Conservation (phyloP, 2,888 invertebrate species). For the Elgonia sp. region DNA sequence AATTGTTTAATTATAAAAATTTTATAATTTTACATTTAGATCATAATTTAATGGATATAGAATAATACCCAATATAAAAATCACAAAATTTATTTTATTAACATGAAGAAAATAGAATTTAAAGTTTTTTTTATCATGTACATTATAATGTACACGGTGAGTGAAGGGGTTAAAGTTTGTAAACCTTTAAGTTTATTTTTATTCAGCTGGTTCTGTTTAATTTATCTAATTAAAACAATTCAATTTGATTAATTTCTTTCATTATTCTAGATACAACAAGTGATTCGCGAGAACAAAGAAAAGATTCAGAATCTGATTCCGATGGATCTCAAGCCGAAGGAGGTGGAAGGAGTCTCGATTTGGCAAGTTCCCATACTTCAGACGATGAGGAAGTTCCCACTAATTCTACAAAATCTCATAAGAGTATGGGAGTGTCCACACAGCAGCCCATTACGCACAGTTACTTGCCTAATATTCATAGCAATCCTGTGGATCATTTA, state of each 20-base stretch:
- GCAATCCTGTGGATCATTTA: conserved; percentile 84
- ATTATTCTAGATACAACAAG: conserved; percentile 72
- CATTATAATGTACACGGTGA: no score
- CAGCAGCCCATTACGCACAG: conserved; percentile 84
- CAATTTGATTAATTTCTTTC: not conserved
- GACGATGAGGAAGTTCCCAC: conserved; percentile 91
- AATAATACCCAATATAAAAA: no score
- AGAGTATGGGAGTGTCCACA: conserved; percentile 85
- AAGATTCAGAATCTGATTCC: conserved; percentile 93
- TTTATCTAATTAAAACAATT: not conserved
- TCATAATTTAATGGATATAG: no score
- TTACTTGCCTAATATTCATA: conserved; percentile 89
- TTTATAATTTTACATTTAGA: no score
- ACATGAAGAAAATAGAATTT: no score
- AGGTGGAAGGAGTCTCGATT: conserved; percentile 93
- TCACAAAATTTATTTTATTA: no score
- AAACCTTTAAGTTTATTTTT: no score
- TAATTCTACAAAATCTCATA: conserved; percentile 85
- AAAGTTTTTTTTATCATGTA: no score
- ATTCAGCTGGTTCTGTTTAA: no score
- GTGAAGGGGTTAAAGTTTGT: no score
- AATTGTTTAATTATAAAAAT: no score
- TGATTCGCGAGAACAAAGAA: conserved; percentile 87
- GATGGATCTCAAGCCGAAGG: conserved; percentile 90
- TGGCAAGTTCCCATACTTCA: conserved; percentile 98